phyloP scores from a whole-genome alignment of 2,888 invertebrate genomes.

The Cryptocephalus primarius region DNA sequence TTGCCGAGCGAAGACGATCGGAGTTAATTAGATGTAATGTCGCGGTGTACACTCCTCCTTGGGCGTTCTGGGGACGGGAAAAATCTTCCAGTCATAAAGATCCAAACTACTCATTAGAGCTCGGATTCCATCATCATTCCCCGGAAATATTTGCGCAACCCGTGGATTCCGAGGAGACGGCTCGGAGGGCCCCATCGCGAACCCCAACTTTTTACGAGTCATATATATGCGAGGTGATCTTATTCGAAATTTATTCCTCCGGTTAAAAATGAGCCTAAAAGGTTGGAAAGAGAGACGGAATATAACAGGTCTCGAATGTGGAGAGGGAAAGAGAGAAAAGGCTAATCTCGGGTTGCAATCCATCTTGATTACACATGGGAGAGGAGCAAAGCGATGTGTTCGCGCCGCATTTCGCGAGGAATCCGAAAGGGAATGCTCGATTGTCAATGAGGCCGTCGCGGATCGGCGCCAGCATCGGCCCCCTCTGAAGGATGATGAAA shows the following conservation, averaged over 20 bases:
- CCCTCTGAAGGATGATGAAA: too few species aligned
- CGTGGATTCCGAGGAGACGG: slow-evolving; percentile 24
- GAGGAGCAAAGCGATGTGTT: slow-evolving; percentile 20
- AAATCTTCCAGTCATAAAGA: too few species aligned
- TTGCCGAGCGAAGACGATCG: neutral
- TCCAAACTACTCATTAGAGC: too few species aligned
- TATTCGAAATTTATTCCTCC: slow-evolving; percentile 29
- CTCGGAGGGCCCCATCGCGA: slow-evolving; percentile 14
- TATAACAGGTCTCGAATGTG: slow-evolving; percentile 8
- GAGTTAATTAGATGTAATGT: neutral
- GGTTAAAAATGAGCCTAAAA: slow-evolving; percentile 26
- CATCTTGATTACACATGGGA: slow-evolving; percentile 36
- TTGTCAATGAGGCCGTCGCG: slow-evolving; percentile 13
- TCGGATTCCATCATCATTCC: too few species aligned
- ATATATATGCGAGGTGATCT: slow-evolving; percentile 29
- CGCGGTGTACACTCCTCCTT: too few species aligned
- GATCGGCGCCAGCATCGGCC: slow-evolving; percentile 8
- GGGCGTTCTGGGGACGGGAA: too few species aligned
- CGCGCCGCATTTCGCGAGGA: slow-evolving; percentile 28
- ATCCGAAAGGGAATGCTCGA: slow-evolving; percentile 18
- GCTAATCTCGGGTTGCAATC: slow-evolving; percentile 34
- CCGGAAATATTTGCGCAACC: slow-evolving; percentile 9
- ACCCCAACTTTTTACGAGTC: slow-evolving; percentile 26
- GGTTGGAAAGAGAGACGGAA: slow-evolving; percentile 14
- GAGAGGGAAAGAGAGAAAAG: slow-evolving; percentile 11